Percentiles rank a stretch among this genome's conserved stretches.
Evolutionary conservation across 2,113 vertebrate species (phyloP).

Genomic region (Phainopepla nitens): DNA sequence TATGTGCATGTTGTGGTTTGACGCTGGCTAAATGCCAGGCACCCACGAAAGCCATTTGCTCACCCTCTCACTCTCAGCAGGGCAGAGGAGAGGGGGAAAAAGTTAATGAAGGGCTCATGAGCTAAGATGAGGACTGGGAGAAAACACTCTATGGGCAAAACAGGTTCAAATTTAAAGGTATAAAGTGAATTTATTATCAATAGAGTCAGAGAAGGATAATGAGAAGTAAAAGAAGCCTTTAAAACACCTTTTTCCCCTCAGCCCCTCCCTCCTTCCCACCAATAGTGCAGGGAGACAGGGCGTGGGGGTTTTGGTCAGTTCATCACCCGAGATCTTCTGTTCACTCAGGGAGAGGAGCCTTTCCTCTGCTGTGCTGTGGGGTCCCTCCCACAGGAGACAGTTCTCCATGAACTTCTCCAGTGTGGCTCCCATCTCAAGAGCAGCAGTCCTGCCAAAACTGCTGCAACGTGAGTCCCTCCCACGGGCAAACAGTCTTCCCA

Average conservation of each 20-base stretch:
- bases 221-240: background rate
- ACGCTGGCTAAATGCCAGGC: background rate
- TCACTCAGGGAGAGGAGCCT: background rate
- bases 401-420: background rate
- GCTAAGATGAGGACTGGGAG: background rate
- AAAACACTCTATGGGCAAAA: background rate
- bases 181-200: background rate
- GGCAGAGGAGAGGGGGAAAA: background rate
- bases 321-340: background rate
- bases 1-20: background rate
- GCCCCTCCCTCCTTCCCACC: background rate
- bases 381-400: background rate
- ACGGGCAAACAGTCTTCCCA: no score
- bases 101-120: background rate
- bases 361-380: background rate
- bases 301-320: background rate
- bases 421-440: no score
- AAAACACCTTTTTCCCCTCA: background rate
- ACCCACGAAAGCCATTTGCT: fast-evolving
- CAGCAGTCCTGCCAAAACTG: background rate
- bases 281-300: background rate
- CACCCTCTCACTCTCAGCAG: background rate
- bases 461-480: background rate
- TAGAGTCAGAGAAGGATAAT: background rate
- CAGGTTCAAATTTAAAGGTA: background rate